These are phyloP conservation scores for Chelon labrosus DNA, from an alignment of 2,797 vertebrate species.

Conservation along the genomic window DNA sequence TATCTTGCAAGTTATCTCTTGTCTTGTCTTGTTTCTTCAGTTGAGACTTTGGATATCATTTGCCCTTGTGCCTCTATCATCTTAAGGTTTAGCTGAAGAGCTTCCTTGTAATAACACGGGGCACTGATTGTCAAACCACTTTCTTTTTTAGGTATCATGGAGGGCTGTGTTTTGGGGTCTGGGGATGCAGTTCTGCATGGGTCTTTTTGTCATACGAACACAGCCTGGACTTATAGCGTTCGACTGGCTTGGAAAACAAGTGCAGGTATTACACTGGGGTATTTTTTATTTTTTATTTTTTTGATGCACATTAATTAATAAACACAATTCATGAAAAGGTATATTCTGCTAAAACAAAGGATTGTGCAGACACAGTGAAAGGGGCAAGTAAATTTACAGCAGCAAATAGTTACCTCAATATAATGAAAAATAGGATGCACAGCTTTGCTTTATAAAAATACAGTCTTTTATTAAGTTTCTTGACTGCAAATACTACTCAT, in stretches of 20 bases:
- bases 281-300: neutral
- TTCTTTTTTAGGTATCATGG: constrained; percentile 88
- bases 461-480: neutral
- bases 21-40: constrained; percentile 51
- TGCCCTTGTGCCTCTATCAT: constrained; percentile 46
- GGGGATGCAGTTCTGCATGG: constrained; percentile 91
- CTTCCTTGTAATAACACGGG: constrained; percentile 50
- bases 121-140: neutral
- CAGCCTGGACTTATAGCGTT: constrained; percentile 89
- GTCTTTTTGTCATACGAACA: constrained; percentile 93
- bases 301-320: neutral
- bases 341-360: neutral
- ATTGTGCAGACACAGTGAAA: neutral
- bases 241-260: constrained; percentile 91
- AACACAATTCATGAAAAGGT: neutral
- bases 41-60: constrained; percentile 66
- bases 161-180: constrained; percentile 92
- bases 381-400: neutral
- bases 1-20: constrained; percentile 63
- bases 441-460: neutral
- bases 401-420: neutral
- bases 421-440: neutral
- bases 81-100: constrained; percentile 33
- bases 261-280: constrained; percentile 85
- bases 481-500: neutral